Conservation (phyloP, 2,113 vertebrate species). For the Tyrannus savana region DNA sequence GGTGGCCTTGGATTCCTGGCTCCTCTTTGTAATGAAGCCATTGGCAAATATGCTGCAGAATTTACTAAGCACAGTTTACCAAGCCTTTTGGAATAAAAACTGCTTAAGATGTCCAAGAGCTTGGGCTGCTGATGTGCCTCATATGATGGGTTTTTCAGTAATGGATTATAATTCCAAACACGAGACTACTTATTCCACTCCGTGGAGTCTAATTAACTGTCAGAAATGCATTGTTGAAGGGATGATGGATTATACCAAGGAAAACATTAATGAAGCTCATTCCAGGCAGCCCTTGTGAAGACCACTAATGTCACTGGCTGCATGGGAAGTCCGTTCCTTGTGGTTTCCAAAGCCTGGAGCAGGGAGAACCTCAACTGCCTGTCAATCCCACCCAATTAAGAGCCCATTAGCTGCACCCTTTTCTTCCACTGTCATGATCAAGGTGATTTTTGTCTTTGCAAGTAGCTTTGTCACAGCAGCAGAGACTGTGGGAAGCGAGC, state of each 20-base stretch:
- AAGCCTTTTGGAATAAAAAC: slow-evolving; percentile 14
- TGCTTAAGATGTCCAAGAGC: slow-evolving; percentile 35
- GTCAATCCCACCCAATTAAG: neutral
- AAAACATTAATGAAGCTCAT: slow-evolving; percentile 80
- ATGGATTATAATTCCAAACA: slow-evolving; percentile 74
- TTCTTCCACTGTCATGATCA: neutral
- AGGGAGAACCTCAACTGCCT: neutral
- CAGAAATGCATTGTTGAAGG: slow-evolving; percentile 80
- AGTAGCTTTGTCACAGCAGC: neutral
- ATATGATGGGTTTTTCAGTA: slow-evolving; percentile 27
- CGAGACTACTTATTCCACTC: slow-evolving; percentile 67
- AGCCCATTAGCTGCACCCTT: neutral
- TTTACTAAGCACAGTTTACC: slow-evolving; percentile 16
- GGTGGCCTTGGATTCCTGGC: neutral
- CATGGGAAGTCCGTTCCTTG: neutral
- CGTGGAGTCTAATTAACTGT: slow-evolving; percentile 88
- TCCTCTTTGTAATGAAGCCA: neutral
- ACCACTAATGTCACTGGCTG: slow-evolving; percentile 38
- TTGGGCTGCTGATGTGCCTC: neutral
- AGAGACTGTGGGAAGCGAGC: neutral
- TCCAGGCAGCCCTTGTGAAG: slow-evolving; percentile 65
- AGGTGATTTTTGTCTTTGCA: neutral
- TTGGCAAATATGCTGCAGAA: neutral
- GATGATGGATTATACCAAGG: slow-evolving; percentile 82
- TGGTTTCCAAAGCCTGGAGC: neutral